Conservation (phyloP, 2,113 vertebrate genomes). For the Myrmophylax atrothorax region DNA sequence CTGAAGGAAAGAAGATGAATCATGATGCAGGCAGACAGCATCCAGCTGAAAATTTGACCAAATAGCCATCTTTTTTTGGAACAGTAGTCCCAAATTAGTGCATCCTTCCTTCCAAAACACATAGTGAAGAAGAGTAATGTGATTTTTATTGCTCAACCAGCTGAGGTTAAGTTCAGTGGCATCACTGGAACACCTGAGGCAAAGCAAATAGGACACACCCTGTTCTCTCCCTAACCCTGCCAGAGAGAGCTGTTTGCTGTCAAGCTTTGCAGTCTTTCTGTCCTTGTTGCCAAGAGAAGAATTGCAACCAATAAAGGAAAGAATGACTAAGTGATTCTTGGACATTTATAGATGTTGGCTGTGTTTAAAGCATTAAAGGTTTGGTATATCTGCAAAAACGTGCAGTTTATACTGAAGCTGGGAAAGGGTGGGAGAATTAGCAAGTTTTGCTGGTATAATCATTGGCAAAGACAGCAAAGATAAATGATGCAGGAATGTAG, state of each 20-base stretch:
- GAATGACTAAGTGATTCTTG: constrained; percentile 48
- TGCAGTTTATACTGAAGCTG: neutral
- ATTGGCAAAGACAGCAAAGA: neutral
- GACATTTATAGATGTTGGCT: neutral
- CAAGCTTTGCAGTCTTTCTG: neutral
- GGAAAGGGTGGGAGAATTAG: neutral
- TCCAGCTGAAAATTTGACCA: neutral
- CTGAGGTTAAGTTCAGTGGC: neutral
- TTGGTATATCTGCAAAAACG: accelerated
- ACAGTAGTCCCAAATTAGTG: neutral
- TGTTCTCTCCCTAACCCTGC: constrained; percentile 23
- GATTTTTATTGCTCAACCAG: neutral
- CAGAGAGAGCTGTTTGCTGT: neutral
- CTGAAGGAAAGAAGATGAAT: neutral
- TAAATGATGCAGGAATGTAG: neutral
- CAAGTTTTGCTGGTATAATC: neutral
- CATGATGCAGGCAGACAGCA: neutral
- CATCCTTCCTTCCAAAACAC: neutral
- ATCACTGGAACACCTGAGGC: neutral
- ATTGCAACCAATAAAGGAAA: neutral
- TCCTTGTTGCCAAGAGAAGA: neutral
- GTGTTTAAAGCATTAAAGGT: neutral
- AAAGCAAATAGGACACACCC: neutral
- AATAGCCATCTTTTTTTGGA: neutral
- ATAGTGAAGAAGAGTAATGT: neutral